Conservation (phyloP, 1,140 invertebrate genomes). For the Geopemphigus sp. region DNA sequence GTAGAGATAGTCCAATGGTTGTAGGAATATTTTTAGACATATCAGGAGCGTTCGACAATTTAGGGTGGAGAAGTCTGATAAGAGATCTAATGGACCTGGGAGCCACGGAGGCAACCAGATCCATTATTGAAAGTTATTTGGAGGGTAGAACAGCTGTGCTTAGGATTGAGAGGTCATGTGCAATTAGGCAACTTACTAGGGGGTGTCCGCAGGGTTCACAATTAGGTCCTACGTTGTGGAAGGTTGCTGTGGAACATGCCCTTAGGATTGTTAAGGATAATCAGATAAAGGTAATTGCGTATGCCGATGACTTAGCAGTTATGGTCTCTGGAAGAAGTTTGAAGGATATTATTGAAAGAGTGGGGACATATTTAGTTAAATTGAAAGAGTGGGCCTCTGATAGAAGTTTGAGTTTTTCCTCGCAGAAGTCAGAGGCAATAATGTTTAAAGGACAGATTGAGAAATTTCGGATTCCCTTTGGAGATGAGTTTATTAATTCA, state of each 20-base stretch:
- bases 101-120: background rate
- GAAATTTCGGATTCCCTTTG: no score
- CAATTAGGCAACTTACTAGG: background rate
- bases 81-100: background rate
- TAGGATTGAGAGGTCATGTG: no score
- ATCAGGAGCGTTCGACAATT: background rate
- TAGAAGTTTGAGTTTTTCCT: no score
- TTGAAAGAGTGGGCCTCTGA: no score
- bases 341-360: no score
- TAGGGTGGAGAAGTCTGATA: background rate
- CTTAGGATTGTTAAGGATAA: background rate
- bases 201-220: constrained; percentile 1
- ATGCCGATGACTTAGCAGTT: no score
- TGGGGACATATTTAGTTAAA: no score
- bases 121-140: background rate
- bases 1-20: background rate
- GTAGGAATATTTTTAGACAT: background rate
- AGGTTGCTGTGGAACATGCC: background rate
- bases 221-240: background rate
- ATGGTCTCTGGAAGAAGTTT: no score
- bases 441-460: no score
- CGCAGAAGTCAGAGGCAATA: no score
- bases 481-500: no score
- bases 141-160: background rate
- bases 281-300: no score